These are phyloP conservation scores for Hydrotaea diabolus DNA, from an alignment of 2,888 invertebrate genomes.

Conservation along the genomic window DNA sequence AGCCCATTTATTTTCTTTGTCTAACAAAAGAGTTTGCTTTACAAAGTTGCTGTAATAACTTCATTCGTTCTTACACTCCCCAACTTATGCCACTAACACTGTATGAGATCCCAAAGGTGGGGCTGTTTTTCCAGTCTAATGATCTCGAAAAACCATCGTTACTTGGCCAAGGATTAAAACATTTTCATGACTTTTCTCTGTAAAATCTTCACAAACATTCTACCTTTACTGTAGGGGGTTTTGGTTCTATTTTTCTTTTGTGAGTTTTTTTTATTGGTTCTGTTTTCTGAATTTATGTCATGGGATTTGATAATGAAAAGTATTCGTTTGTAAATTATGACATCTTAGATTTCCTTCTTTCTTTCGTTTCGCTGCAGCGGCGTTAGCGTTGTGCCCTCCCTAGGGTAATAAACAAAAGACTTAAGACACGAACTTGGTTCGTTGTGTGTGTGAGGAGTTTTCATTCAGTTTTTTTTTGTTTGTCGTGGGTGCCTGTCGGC, in stretches of 20 bases:
- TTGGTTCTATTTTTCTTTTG: too few relatives aligned
- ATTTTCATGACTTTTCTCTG: neutral
- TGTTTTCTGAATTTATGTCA: conserved; percentile 28
- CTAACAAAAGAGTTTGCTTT: neutral
- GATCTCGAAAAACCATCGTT: too few relatives aligned
- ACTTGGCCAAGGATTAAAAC: neutral
- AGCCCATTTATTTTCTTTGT: conserved; percentile 12
- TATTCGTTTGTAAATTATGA: conserved; percentile 51
- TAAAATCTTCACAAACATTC: neutral
- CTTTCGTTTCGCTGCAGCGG: neutral
- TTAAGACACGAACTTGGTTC: neutral
- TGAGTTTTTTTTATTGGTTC: neutral
- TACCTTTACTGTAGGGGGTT: too few relatives aligned
- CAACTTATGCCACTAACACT: neutral
- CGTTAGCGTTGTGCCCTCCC: neutral
- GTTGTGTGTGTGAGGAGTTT: neutral
- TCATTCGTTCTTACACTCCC: neutral
- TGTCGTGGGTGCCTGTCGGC: neutral
- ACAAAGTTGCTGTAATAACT: neutral
- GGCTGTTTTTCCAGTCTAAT: neutral
- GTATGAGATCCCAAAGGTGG: neutral
- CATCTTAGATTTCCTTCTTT: conserved; percentile 32
- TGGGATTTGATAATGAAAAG: neutral
- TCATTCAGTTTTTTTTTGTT: neutral
- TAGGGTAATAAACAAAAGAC: conserved; percentile 4